Conservation (phyloP, 2,888 invertebrate genomes). For the Gisinianus flammeolus region DNA sequence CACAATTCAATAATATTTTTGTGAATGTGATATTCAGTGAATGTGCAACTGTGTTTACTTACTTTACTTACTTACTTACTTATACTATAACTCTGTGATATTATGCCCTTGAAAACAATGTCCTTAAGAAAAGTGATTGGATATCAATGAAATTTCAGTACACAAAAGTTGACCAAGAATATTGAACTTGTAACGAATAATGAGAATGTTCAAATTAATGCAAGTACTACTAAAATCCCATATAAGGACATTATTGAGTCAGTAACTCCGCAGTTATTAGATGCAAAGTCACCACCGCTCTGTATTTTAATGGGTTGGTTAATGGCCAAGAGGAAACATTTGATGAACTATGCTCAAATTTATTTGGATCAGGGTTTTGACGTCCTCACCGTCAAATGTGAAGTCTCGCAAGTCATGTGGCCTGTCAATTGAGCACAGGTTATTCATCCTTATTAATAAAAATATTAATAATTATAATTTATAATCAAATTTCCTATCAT, state of each 20-base stretch:
- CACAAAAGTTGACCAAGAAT: neutral
- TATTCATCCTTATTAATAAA: neutral
- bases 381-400: neutral
- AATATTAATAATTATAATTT: neutral
- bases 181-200: neutral
- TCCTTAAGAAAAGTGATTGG: neutral
- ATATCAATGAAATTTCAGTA: neutral
- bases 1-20: too few species aligned
- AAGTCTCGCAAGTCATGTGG: neutral
- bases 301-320: neutral
- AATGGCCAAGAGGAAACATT: neutral
- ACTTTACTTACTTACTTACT: neutral
- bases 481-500: too few species aligned
- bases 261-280: neutral
- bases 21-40: too few species aligned
- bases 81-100: too few species aligned
- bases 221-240: too few species aligned
- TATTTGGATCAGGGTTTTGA: slow-evolving; percentile 1
- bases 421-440: neutral
- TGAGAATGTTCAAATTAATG: neutral
- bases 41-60: too few species aligned
- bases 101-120: too few species aligned
- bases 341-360: neutral
- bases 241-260: neutral
- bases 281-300: neutral